Evolutionary conservation across 2,888 invertebrate species (phyloP), one percentile per base, ranked within the genome.

Genomic region (Halocaridina rubra): DNA sequence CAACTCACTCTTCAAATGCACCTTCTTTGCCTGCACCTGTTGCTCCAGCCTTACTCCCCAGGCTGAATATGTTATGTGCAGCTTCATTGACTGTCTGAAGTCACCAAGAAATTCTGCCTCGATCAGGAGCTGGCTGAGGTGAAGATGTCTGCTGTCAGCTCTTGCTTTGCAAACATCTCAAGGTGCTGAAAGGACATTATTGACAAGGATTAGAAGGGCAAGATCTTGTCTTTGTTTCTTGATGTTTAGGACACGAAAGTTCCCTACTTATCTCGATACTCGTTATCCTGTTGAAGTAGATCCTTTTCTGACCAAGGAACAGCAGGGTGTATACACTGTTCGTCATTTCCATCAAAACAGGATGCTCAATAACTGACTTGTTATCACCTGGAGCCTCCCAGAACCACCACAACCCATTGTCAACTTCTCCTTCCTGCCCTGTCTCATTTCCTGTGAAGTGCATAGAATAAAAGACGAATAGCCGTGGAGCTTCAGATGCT

Each of bases 91-190:
- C 61, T 80, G 27, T 16, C 57, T 16, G 71, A 80, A 13, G 57
- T 80, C 1, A 16, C 69, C 57, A 59, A 57, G 19, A 57, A 5
- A 19, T 80, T 72, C 32, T 13, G 22, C 53, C 72, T 76, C 27
- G 81, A 81, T 75, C 32, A 5, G 13, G 8, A 59, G 29, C 24
- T 75, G 64, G 81, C 76, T 67, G 64, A 81, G 33, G 72, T 80
- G 5, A 76, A 76, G 59, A 76, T 76, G 67, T 78, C 67, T 19
- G 64, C 67, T 10, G 30, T 79, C 33, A 79, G 64, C 27, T 64
- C 64, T 33, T 32, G 53, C 3, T 76, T 71, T 19, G 76, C 64
- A 57, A 64, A 81, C 24, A 67, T 81, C 3, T 76, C 75, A 13
- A 10, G 75, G 16, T 24, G 19, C 5, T 53, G 0, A n/a, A 4